phyloP scores from a whole-genome alignment of 2,888 invertebrate species.

The Andrena trimmerana region DNA sequence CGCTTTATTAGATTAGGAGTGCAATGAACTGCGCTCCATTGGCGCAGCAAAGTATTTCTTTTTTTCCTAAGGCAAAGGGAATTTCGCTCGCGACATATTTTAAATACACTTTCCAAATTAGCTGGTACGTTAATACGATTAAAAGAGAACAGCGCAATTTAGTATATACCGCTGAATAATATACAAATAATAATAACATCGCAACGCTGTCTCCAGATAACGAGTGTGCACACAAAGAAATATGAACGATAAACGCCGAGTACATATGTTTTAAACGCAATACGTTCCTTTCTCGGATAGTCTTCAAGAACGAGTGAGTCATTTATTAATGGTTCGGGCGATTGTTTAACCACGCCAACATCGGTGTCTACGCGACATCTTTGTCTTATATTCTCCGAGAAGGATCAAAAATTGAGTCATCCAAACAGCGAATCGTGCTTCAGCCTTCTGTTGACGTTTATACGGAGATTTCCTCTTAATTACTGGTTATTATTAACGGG shows the following conservation, averaged over 20 bases:
- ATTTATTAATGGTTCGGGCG: constrained; percentile 4
- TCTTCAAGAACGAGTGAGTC: constrained; percentile 25
- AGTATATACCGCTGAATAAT: background rate
- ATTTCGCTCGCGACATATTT: background rate
- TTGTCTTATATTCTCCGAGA: background rate
- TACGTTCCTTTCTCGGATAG: background rate
- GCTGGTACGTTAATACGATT: background rate
- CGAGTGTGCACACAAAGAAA: background rate
- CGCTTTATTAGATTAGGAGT: constrained; percentile 40
- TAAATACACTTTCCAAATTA: background rate
- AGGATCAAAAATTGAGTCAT: background rate
- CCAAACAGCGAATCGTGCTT: background rate
- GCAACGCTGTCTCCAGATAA: background rate
- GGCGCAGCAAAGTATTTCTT: background rate
- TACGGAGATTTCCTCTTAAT: background rate
- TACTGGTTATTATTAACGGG: constrained; percentile 3
- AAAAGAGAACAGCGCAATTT: too few relatives aligned
- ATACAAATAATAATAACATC: background rate
- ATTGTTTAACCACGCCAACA: background rate
- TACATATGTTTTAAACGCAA: background rate
- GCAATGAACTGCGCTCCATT: constrained; percentile 19
- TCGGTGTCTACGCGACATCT: background rate
- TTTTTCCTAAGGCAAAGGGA: background rate
- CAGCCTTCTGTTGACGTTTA: background rate
- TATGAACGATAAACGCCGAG: background rate